Evolutionary conservation across 2,888 invertebrate species (phyloP), one percentile per base, ranked within the genome.

Genomic region (Salticus scenicus): DNA sequence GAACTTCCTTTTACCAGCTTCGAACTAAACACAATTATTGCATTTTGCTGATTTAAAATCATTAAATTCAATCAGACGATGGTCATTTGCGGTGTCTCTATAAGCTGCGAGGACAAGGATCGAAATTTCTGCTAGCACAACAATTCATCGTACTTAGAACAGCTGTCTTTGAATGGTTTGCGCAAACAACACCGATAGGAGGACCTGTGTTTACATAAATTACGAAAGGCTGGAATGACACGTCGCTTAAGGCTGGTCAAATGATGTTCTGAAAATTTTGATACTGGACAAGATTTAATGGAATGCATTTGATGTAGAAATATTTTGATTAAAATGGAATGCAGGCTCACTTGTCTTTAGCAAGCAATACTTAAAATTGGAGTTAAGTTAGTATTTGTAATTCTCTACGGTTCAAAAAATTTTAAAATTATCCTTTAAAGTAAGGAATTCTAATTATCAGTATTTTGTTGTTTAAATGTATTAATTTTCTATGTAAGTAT

Each of bases 151-250:
- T 24, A 7, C 24, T 4, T 4, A 24, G 57, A 57, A 57, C 57
- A 57, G 57, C 57, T 57, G 57, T 12, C 57, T 7, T 20, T 57
- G 57, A 57, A 24, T 24, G 24, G 57, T 57, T 57, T 24, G 17
- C 1, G 57, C 24, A 47, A 47, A 47, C 42, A 47, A 47, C 42
- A 47, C 20, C 4, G 20, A 24, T 1, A 1, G 24, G 24, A 57
- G 2, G 57, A 57, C 24, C 5, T 24, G 57, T 57, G 57, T 57
- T 57, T 57, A 57, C 57, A 57, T 57, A 57, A 57, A 57, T 57
- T 57, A 57, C 57, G 24, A 57, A 57, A n/a, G 12, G 57, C 24
- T 5, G 5, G 24, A 24, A 57, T 57, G 57, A 57, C 57, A 57
- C 24, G 20, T 57, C 20, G 57, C 24, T 17, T 24, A 20, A 12